Evolutionary conservation across 2,797 vertebrate species (phyloP).

Genomic region (Oreortyx pictus): DNA sequence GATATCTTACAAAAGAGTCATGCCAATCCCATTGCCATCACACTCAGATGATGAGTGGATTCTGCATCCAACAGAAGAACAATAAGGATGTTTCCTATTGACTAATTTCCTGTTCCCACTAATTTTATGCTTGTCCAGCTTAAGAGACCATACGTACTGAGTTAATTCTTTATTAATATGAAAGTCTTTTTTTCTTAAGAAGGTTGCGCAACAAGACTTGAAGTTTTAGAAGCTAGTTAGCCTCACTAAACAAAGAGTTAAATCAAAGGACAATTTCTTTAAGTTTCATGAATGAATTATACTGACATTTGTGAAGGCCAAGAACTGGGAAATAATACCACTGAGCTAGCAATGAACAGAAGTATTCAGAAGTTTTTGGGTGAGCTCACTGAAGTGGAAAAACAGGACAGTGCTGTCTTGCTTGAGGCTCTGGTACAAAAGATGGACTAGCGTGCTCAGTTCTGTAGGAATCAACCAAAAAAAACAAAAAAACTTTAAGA

Average conservation of each 20-base stretch:
- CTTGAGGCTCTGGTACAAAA: neutral
- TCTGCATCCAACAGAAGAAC: neutral
- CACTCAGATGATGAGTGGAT: fast-evolving
- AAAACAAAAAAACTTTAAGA: neutral
- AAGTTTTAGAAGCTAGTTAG: neutral
- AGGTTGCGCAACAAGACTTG: neutral
- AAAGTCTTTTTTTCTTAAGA: neutral
- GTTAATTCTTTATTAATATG: neutral
- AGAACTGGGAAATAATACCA: neutral
- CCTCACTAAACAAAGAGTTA: neutral
- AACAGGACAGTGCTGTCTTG: fast-evolving
- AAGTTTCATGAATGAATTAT: neutral
- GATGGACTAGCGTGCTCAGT: neutral
- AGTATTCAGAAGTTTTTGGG: neutral
- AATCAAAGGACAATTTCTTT: neutral
- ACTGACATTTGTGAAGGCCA: fast-evolving
- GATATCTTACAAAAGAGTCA: neutral
- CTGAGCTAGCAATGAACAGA: fast-evolving
- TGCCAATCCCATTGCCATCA: neutral
- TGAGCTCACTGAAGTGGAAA: fast-evolving
- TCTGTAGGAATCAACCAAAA: neutral
- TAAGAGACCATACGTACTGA: neutral
- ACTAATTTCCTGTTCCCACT: neutral
- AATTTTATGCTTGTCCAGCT: neutral
- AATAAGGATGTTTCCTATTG: neutral